These are phyloP conservation scores for Spodoptera litura DNA, from an alignment of 1,140 invertebrate species.

Conservation along the genomic window DNA sequence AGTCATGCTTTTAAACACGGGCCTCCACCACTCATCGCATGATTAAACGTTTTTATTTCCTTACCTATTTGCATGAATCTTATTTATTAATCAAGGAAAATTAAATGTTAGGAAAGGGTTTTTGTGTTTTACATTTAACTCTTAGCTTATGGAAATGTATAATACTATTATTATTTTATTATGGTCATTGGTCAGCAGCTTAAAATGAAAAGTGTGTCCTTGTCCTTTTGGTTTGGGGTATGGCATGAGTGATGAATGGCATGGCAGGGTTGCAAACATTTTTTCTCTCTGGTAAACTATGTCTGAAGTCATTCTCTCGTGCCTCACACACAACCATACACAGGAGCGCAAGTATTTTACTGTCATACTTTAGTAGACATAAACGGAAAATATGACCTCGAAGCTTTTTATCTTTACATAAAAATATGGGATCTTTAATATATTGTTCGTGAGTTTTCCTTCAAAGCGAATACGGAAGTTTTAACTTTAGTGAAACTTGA, in stretches of 20 bases:
- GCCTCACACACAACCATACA: slow-evolving; percentile 1
- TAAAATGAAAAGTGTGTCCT: too few species aligned
- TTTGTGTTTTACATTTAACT: too few species aligned
- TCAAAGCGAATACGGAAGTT: not conserved
- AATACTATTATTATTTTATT: too few species aligned
- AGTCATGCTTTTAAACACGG: slow-evolving; percentile 33
- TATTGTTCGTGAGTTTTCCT: slow-evolving; percentile 3
- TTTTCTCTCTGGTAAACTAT: not conserved
- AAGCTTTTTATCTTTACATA: slow-evolving; percentile 17
- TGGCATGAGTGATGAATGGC: too few species aligned
- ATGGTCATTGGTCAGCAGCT: too few species aligned
- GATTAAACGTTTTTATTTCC: slow-evolving; percentile 5
- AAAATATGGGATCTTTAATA: slow-evolving; percentile 17
- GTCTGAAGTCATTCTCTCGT: not conserved
- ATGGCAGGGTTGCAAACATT: not conserved
- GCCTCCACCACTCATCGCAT: slow-evolving; percentile 30
- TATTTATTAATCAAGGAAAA: too few species aligned
- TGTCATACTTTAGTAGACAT: slow-evolving; percentile 14
- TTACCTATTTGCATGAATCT: not conserved
- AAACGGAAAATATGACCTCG: slow-evolving; percentile 14
- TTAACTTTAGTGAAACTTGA: not conserved
- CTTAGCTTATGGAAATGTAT: too few species aligned
- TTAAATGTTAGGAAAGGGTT: too few species aligned
- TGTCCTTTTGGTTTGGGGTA: too few species aligned
- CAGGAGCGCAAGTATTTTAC: not conserved